Base-by-base conservation (phyloP, 2,113 vertebrate species). In the Embiotoca jacksoni region DNA sequence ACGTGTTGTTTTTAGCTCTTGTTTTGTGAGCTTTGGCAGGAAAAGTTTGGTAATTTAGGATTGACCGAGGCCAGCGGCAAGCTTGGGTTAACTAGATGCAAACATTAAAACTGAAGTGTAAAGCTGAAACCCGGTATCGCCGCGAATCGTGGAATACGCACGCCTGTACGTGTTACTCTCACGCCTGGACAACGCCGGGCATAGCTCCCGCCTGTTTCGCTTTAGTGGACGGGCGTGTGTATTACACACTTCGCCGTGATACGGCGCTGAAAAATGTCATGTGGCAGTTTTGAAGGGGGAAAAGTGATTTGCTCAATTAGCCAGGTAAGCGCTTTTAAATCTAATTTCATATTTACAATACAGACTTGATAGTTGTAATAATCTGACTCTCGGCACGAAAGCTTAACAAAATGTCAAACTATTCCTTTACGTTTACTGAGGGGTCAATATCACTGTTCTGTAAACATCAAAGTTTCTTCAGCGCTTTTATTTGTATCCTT, bases 401-500 rank as follows among this genome's bases (percentile, higher is more conserved):
- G 15, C 3, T 3, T 33, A 66, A 4, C 33, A 39, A 65, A 62
- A 63, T 46, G 15, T 23, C 7, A 1, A 54, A 61, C 36, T 47
- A 16, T 71, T 70, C 31, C 47, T 44, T 78, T 68, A 57, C 66
- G 60, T 59, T 62, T 72, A 7, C 47, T 61, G 73, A 74, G 59
- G 44, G 61, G 72, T 69, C 61, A 72, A 54, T 75, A 23, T 81
- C 62, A 91, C 14, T 73, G 55, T 79, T 75, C 61, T 68, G 63
- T 81, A 68, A 79, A 65, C 72, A 72, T 39, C 23, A 62, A 79
- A 55, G 55, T 82, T 91, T 76, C 41, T 73, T 87, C 62, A 86
- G 80, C 72, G 86, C 67, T 90, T 91, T 91, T 89, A 84, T 90
- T 91, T 64, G 63, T 81, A 32, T 85, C 66, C 61, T 84, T 80